Percentiles rank a stretch among this genome's conserved stretches.
These are phyloP conservation scores for Cotesia typhae DNA, from an alignment of 1,140 invertebrate species.

Conservation along the genomic window DNA sequence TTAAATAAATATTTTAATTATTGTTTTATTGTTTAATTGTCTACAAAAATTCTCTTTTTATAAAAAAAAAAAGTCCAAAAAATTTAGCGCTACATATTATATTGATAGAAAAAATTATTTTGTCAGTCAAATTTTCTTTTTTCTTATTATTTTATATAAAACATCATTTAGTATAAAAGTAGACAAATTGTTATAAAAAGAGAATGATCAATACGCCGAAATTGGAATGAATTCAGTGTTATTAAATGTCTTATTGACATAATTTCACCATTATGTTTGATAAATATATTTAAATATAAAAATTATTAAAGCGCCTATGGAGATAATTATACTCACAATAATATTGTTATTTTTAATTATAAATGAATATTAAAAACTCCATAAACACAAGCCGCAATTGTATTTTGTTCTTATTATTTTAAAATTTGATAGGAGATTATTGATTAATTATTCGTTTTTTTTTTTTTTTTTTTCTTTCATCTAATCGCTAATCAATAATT, in stretches of 20 bases:
- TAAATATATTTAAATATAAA: conserved; percentile 4
- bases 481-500: conserved; percentile 2
- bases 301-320: not conserved
- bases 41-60: conserved; percentile 8
- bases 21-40: conserved; percentile 20
- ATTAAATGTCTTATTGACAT: too few relatives aligned
- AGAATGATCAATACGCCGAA: conserved; percentile 33
- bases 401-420: conserved; percentile 7
- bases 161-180: conserved; percentile 20
- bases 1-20: conserved; percentile 22
- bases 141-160: too few relatives aligned
- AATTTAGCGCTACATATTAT: too few relatives aligned
- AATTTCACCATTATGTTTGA: too few relatives aligned
- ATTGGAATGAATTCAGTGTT: conserved; percentile 45
- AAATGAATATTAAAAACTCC: conserved; percentile 15
- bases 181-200: conserved; percentile 22
- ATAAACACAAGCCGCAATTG: too few relatives aligned
- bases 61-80: too few relatives aligned
- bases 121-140: too few relatives aligned
- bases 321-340: too few relatives aligned
- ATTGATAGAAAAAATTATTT: too few relatives aligned
- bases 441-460: conserved; percentile 14
- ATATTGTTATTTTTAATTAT: too few relatives aligned
- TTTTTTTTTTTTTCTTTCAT: not conserved
- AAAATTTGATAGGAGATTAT: not conserved